Conservation (phyloP, 2,797 vertebrate species). For the Poecile montanus region DNA sequence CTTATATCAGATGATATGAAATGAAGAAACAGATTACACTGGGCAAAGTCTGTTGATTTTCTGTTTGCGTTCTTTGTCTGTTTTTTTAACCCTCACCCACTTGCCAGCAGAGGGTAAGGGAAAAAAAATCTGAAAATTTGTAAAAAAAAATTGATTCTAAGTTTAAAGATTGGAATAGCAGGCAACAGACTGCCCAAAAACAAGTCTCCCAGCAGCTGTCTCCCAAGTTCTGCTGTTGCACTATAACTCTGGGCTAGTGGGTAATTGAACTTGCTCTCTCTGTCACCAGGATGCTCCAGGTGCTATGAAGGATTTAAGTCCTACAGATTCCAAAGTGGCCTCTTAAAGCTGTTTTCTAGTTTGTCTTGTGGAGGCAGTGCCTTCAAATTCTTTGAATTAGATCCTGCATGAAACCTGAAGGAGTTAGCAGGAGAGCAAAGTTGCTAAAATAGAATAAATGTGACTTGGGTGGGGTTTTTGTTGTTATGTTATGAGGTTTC, state of each 20-base stretch:
- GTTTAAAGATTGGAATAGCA: not conserved
- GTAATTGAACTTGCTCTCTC: not conserved
- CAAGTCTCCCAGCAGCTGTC: not conserved
- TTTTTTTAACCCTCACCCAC: not conserved
- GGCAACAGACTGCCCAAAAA: not conserved
- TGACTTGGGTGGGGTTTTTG: fast-evolving
- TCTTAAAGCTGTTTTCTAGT: not conserved
- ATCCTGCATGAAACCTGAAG: not conserved
- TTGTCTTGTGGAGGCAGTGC: not conserved
- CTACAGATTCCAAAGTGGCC: not conserved
- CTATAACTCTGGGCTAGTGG: not conserved
- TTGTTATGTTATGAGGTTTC: fast-evolving
- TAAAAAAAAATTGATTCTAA: not conserved
- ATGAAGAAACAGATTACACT: not conserved
- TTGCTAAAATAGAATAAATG: not conserved
- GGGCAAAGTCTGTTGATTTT: not conserved
- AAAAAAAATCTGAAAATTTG: not conserved
- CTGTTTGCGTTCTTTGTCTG: not conserved
- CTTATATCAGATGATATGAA: slow-evolving; percentile 23
- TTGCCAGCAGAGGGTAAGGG: not conserved
- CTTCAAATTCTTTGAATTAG: not conserved
- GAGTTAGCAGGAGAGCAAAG: not conserved
- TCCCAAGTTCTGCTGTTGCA: not conserved
- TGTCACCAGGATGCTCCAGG: not conserved
- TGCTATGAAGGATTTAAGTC: not conserved